Evolutionary conservation across 1,140 invertebrate genomes (phyloP).

Genomic region (Ostrea edulis): DNA sequence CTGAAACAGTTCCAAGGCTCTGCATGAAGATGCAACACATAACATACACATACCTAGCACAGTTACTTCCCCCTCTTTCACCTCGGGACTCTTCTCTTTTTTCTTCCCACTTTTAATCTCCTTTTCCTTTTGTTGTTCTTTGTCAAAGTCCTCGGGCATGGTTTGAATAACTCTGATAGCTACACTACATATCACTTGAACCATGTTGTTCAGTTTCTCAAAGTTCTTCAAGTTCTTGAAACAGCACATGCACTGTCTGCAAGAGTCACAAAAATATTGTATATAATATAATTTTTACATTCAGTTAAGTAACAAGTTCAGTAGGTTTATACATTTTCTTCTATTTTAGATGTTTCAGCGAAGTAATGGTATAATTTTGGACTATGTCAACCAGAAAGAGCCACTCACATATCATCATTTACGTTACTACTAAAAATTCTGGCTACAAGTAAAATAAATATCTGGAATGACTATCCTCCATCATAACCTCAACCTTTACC

Average conservation of each 20-base stretch:
- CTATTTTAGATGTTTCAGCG: too few species aligned
- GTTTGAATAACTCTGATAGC: conserved; percentile 78
- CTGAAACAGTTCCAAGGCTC: neutral
- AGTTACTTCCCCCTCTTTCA: neutral
- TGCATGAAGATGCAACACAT: neutral
- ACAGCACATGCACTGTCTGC: conserved; percentile 93
- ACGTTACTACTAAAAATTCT: too few species aligned
- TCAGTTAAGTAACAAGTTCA: too few species aligned
- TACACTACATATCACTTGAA: conserved; percentile 86
- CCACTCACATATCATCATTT: too few species aligned
- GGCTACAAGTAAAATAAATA: too few species aligned
- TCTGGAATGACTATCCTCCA: too few species aligned
- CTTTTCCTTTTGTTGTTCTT: conserved; percentile 65
- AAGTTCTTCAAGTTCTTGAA: conserved; percentile 94
- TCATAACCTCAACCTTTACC: too few species aligned
- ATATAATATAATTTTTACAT: neutral
- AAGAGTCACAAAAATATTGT: conserved; percentile 42
- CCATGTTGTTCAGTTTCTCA: conserved; percentile 91
- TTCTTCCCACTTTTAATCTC: conserved; percentile 57
- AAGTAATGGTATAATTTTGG: too few species aligned
- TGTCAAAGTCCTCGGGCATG: conserved; percentile 71
- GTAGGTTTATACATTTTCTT: too few species aligned
- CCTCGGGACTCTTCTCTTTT: conserved; percentile 23
- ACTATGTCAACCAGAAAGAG: too few species aligned
- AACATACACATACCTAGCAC: neutral